Conservation (phyloP, 2,113 vertebrate genomes). For the Menura novaehollandiae region DNA sequence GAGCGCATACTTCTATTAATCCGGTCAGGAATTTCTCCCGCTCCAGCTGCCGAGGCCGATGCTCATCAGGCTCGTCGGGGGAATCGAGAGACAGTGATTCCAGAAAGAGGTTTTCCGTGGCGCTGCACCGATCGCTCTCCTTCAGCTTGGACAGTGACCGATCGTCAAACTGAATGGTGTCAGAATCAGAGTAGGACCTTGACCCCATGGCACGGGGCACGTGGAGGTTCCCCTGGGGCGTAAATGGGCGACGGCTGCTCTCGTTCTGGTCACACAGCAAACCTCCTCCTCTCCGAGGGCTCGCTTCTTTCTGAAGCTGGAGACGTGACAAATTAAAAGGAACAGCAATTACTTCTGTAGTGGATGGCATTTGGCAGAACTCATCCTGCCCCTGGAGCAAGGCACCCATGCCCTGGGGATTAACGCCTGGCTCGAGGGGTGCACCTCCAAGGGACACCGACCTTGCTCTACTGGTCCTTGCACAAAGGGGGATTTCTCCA, state of each 20-base stretch:
- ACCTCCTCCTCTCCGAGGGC: slow-evolving; percentile 57
- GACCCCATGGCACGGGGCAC: slow-evolving; percentile 8
- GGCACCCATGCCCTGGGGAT: not conserved
- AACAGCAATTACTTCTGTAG: not conserved
- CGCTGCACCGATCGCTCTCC: slow-evolving; percentile 72
- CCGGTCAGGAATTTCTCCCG: slow-evolving; percentile 81
- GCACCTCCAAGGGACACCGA: not conserved
- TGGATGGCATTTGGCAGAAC: not conserved
- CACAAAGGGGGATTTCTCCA: not conserved
- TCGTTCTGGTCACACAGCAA: slow-evolving; percentile 73
- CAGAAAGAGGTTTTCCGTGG: slow-evolving; percentile 87
- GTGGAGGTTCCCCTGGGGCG: slow-evolving; percentile 71
- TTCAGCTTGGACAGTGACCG: slow-evolving; percentile 75
- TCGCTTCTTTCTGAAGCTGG: slow-evolving; percentile 85
- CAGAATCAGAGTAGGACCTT: slow-evolving; percentile 81
- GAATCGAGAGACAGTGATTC: slow-evolving; percentile 87
- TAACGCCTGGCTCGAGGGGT: not conserved
- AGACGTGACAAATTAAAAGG: not conserved
- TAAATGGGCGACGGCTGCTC: slow-evolving; percentile 53
- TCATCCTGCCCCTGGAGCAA: not conserved
- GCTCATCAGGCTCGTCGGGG: slow-evolving; percentile 76
- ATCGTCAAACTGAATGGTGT: slow-evolving; percentile 77
- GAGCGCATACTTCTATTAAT: slow-evolving; percentile 76
- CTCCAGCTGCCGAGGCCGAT: slow-evolving; percentile 72
- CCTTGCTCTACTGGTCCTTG: not conserved